Evolutionary conservation across 2,797 vertebrate genomes (phyloP), one percentile per base, ranked within the genome.

Genomic region (Malurus leucopterus): DNA sequence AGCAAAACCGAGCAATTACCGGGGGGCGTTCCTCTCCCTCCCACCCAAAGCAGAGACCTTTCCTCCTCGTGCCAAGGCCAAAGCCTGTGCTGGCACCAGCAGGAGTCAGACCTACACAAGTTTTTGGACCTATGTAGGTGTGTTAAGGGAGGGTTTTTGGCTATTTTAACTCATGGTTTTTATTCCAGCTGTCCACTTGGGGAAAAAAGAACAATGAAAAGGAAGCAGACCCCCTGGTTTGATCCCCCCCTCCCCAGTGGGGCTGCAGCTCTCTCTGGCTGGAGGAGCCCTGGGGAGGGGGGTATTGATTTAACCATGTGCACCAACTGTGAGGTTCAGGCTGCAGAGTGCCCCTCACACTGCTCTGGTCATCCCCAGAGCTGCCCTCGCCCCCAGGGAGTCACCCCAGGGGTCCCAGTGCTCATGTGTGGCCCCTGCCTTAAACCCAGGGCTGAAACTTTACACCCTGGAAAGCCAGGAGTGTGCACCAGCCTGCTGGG

Each of bases 211-310:
- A 68, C 15, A 22, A 44, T 0, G 1, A 15, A 68, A 54, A 67
- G 22, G 24, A 41, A 76, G 22, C 46, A 84, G 55, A 75, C 51
- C 17, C 67, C 53, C 24, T 3, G 13, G 40, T 41, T 43, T 29
- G 24, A n/a, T 69, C 61, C 21, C 14, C 44, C 30, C 36, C 1
- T 19, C 44, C 30, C 36, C 0, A 19, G 19, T 72, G 0, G 0
- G 29, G 36, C 27, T 65, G 79, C 5, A 2, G 46, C 21, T 23
- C 65, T 20, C 21, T 50, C 49, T 40, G 57, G 46, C 65, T 34
- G 55, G 41, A 16, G 40, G 27, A 57, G 29, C 49, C 65, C 72
- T 63, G 23, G 16, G 79, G 67, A 85, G 34, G 74, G 22, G 46
- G 32, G 26, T 86, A 57, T 58, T 54, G 92, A 64, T 80, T 54